phyloP scores from a whole-genome alignment of 2,113 vertebrate genomes.

The Maccullochella peelii region DNA sequence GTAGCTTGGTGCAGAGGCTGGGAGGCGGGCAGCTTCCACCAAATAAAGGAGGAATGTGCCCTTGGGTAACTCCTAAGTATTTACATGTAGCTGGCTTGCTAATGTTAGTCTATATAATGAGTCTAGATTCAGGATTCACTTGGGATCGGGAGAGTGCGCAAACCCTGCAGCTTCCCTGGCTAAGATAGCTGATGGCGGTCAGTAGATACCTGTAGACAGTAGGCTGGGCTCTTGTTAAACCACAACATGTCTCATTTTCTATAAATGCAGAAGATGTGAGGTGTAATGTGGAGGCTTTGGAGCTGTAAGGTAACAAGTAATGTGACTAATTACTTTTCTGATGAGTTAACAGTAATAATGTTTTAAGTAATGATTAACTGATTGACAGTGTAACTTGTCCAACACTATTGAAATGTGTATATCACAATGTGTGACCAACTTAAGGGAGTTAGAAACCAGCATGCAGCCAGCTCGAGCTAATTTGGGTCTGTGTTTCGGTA shows the following conservation, averaged over 20 bases:
- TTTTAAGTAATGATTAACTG: background rate
- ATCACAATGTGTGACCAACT: background rate
- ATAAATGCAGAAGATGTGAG: background rate
- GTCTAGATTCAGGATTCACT: background rate
- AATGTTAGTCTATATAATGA: no score
- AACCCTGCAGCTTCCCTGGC: background rate
- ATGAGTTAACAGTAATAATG: background rate
- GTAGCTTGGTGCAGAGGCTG: background rate
- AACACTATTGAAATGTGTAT: background rate
- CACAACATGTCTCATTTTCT: background rate
- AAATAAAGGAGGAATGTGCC: background rate
- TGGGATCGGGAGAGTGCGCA: background rate
- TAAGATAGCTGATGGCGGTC: background rate
- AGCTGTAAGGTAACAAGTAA: background rate
- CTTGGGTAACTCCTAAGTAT: background rate
- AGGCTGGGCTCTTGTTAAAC: background rate
- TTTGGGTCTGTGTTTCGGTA: constrained; percentile 9
- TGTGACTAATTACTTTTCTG: background rate
- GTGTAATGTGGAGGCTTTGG: background rate
- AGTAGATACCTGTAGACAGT: background rate
- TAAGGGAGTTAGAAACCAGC: background rate
- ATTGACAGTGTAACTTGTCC: background rate
- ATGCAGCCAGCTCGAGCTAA: background rate
- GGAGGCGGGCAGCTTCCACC: background rate
- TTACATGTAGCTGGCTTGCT: background rate